phyloP scores from a whole-genome alignment of 2,797 vertebrate species.

The Sarcoramphus papa region DNA sequence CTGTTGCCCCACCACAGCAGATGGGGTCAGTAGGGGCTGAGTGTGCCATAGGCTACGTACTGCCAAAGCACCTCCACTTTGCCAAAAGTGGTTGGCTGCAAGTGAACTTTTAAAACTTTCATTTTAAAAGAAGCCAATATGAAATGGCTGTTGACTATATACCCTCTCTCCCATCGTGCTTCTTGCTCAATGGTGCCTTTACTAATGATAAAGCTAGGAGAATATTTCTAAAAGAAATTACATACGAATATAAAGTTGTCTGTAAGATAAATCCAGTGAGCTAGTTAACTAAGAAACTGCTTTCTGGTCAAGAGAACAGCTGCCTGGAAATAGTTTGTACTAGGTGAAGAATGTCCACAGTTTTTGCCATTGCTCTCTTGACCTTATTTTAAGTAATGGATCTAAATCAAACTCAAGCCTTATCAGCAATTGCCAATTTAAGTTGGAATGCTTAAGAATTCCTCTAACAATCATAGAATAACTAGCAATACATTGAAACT shows the following conservation, averaged over 20 bases:
- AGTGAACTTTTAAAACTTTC: neutral
- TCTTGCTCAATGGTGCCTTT: neutral
- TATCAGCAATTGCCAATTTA: neutral
- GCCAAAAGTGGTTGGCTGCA: neutral
- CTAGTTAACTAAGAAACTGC: neutral
- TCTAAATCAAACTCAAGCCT: neutral
- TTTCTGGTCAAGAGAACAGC: neutral
- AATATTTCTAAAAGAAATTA: neutral
- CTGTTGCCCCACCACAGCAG: neutral
- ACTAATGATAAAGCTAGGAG: neutral
- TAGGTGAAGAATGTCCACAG: neutral
- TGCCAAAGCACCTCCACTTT: neutral
- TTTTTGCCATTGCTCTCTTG: neutral
- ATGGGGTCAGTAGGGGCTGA: neutral
- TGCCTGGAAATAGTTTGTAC: neutral
- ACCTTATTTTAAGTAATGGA: neutral
- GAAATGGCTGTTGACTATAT: neutral
- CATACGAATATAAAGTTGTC: neutral
- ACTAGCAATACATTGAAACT: neutral
- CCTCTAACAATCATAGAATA: neutral
- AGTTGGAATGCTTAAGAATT: neutral
- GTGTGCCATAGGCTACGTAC: neutral
- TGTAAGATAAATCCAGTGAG: neutral
- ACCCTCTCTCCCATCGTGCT: neutral
- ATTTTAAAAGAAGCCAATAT: fast-evolving